Base-by-base conservation (phyloP, 1,140 invertebrate species). In the Chymomyza costata region DNA sequence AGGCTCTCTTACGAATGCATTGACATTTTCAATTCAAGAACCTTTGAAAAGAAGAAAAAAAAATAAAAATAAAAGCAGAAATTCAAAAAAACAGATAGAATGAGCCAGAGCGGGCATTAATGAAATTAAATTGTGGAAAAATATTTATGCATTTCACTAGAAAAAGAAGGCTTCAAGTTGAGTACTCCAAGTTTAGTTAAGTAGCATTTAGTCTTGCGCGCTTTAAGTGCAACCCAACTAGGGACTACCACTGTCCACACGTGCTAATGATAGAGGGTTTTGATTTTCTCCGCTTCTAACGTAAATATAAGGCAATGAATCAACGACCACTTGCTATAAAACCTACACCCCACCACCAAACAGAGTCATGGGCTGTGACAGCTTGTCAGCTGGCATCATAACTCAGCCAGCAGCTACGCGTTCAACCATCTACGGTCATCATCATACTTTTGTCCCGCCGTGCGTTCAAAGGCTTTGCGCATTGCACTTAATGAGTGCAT, bases 21-120 rank as follows among this genome's bases (percentile, higher is more conserved):
- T 76, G 71, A 76, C 71, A 78, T 80, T 80, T 78, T n/a, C n/a
- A n/a, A n/a, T n/a, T n/a, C 32, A 80, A 78, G 73, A 80, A 78
- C 73, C 58, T 45, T 34, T 76, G 37, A 63, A 76, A 63, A 32
- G 8, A 43, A 31, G 18, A n/a, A 34, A 65, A 30, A 35, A 47
- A 16, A 45, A 32, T 16, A 44, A 47, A 21, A 50, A 50, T 31
- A 17, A 18, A 16, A 30, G 28, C 43, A 16, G 30, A 15, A 13
- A 32, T n/a, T n/a, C n/a, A n/a, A n/a, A n/a, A n/a, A n/a, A n/a
- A n/a, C n/a, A n/a, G n/a, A n/a, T n/a, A n/a, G n/a, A 46, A 14
- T 17, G 3, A 18, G n/a, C 39, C 25, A 39, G 28, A 19, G 28
- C 47, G 45, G 53, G 52, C 66, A 78, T 78, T 78, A 65, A 74